Evolutionary conservation across 2,113 vertebrate genomes (phyloP).

Genomic region (Ageneiosus marmoratus): DNA sequence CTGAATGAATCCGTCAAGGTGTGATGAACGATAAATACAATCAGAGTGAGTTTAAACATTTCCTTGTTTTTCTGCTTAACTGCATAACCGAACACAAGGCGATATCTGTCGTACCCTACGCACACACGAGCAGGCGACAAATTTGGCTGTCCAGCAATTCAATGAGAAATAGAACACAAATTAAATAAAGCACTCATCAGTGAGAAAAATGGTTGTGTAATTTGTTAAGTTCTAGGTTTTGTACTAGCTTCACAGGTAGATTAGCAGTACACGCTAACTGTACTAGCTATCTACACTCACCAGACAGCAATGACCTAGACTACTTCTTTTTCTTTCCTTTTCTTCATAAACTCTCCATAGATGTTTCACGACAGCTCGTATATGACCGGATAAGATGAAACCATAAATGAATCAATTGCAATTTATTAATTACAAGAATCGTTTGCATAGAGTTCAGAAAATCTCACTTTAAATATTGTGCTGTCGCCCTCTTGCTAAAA

Average conservation of each 20-base stretch:
- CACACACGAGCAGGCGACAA: slow-evolving; percentile 4
- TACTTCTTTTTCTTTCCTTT: background rate
- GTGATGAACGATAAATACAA: slow-evolving; percentile 20
- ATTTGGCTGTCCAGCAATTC: background rate
- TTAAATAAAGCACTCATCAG: background rate
- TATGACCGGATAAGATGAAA: background rate
- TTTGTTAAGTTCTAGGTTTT: background rate
- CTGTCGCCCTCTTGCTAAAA: background rate
- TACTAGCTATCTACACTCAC: background rate
- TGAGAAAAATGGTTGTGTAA: background rate
- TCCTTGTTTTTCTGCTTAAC: slow-evolving; percentile 3
- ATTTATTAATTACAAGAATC: background rate
- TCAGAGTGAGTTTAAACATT: slow-evolving; percentile 27
- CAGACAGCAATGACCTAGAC: background rate
- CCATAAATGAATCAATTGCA: background rate
- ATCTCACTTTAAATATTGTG: background rate
- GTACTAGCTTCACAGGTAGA: background rate
- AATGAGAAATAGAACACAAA: background rate
- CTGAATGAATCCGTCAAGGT: slow-evolving; percentile 16
- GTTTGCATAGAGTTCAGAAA: slow-evolving; percentile 11
- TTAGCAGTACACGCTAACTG: background rate
- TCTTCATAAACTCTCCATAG: background rate
- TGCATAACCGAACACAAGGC: slow-evolving; percentile 32
- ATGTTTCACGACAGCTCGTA: background rate
- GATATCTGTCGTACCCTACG: slow-evolving; percentile 7